Percentiles rank a stretch among this genome's conserved stretches.
Conservation (phyloP, 2,888 invertebrate species). For the Eulithis testata region DNA sequence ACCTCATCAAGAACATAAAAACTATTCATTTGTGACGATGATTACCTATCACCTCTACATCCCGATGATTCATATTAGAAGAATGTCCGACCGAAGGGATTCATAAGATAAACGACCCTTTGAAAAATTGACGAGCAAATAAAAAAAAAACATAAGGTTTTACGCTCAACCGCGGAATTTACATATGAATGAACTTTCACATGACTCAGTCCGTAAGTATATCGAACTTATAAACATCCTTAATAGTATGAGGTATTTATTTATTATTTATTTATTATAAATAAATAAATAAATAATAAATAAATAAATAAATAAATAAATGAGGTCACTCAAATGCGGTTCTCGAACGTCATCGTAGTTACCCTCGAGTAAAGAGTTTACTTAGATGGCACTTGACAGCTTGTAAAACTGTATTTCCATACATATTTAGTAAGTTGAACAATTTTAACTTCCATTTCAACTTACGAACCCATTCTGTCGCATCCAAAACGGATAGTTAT, state of each 20-base stretch:
- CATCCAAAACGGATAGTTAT: conserved; percentile 40
- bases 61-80: conserved; percentile 42
- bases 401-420: conserved; percentile 28
- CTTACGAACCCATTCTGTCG: conserved; percentile 33
- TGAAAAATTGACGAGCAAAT: conserved; percentile 40
- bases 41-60: conserved; percentile 12
- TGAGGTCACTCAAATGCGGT: conserved; percentile 41
- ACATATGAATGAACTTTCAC: conserved; percentile 64
- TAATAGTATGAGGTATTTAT: conserved; percentile 43
- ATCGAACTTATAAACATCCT: conserved; percentile 64
- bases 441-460: conserved; percentile 34
- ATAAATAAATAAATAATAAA: too few relatives aligned
- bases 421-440: conserved; percentile 25
- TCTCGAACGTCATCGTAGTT: conserved; percentile 44
- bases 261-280: too few relatives aligned
- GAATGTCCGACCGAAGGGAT: conserved; percentile 34
- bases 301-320: too few relatives aligned
- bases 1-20: conserved; percentile 16
- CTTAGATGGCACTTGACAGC: conserved; percentile 30
- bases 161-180: conserved; percentile 38
- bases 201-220: conserved; percentile 73
- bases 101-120: conserved; percentile 39
- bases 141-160: conserved; percentile 35
- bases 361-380: conserved; percentile 20
- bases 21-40: conserved; percentile 5